These are phyloP conservation scores for Harpalus rubripes DNA, from an alignment of 2,888 invertebrate species.

Conservation along the genomic window DNA sequence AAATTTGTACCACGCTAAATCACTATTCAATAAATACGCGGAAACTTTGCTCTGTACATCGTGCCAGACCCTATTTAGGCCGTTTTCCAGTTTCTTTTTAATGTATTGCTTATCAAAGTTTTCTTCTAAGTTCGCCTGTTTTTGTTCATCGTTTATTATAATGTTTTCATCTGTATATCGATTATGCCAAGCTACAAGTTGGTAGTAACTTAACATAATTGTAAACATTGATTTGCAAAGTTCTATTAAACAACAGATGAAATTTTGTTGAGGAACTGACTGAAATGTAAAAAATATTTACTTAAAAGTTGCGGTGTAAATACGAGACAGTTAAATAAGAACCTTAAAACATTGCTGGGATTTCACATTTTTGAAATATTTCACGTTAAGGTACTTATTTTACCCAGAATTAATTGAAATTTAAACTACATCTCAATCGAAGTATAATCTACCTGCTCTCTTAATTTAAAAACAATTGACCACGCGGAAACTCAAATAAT, in stretches of 20 bases:
- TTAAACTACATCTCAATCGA: too few species aligned
- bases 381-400: too few species aligned
- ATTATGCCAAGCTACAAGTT: constrained; percentile 88
- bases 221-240: constrained; percentile 92
- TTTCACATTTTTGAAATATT: too few species aligned
- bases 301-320: not conserved
- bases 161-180: constrained; percentile 75
- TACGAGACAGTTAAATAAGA: too few species aligned
- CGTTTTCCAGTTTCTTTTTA: constrained; percentile 92
- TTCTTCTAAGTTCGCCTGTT: constrained; percentile 80
- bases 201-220: constrained; percentile 89
- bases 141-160: constrained; percentile 71
- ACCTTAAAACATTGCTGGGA: too few species aligned
- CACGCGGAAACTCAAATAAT: too few species aligned
- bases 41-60: constrained; percentile 96
- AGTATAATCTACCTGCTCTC: too few species aligned
- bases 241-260: constrained; percentile 88
- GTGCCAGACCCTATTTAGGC: constrained; percentile 92
- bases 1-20: constrained; percentile 92
- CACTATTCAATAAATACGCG: constrained; percentile 87
- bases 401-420: too few species aligned
- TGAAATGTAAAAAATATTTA: constrained; percentile 71
- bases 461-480: too few species aligned
- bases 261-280: constrained; percentile 81
- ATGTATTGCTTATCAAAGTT: constrained; percentile 88